phyloP scores from a whole-genome alignment of 2,113 vertebrate species.

The Anhinga anhinga region DNA sequence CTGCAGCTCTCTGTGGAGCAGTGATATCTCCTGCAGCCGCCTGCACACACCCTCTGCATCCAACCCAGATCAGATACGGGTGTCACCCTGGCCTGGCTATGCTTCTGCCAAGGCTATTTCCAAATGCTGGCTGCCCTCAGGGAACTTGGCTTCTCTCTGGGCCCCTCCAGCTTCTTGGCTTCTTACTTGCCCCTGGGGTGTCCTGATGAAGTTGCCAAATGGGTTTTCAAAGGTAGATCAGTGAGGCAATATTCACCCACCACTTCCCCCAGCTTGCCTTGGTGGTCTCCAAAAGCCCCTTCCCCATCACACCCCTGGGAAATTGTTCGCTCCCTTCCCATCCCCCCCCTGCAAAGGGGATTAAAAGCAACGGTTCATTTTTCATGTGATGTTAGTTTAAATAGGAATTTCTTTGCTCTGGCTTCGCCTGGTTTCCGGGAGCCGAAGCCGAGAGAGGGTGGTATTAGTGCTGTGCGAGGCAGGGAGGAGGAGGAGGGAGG shows the following conservation, averaged over 20 bases:
- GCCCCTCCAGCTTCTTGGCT: not conserved
- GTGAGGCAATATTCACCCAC: not conserved
- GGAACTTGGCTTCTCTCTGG: not conserved
- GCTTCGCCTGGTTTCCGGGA: conserved; percentile 19
- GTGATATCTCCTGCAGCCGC: not conserved
- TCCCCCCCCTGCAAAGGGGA: not conserved
- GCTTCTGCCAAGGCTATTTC: not conserved
- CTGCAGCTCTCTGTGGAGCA: not conserved
- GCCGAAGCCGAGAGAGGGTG: not conserved
- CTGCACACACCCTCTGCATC: not conserved
- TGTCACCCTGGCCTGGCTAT: accelerated
- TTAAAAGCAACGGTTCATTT: conserved; percentile 58
- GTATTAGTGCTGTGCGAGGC: not conserved
- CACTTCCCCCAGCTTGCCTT: not conserved
- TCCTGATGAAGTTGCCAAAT: not conserved
- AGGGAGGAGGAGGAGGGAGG: conserved; percentile 20
- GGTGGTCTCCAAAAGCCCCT: not conserved
- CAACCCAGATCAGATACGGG: not conserved
- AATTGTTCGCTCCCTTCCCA: not conserved
- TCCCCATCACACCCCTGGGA: not conserved
- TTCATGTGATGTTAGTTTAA: conserved; percentile 57
- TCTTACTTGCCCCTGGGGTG: not conserved
- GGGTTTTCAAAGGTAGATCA: not conserved
- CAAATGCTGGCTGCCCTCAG: not conserved
- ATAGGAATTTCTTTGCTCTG: conserved; percentile 25